Conservation (phyloP, 2,888 invertebrate genomes). For the Caenorhabditis wallacei region DNA sequence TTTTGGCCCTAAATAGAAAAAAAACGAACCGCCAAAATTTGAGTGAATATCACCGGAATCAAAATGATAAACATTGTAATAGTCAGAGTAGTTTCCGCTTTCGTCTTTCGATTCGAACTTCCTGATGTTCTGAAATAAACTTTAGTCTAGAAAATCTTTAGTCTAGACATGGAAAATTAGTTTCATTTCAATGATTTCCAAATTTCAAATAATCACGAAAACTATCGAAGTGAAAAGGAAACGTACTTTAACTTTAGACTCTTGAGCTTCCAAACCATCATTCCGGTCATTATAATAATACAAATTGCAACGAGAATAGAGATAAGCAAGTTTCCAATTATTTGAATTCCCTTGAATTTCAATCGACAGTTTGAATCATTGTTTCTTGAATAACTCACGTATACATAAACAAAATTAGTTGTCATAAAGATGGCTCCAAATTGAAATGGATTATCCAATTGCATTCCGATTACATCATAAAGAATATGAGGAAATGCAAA, state of each 20-base stretch:
- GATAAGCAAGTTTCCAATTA: constrained; percentile 21
- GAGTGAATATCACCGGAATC: constrained; percentile 19
- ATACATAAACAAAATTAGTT: constrained; percentile 15
- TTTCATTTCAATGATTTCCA: too few species aligned
- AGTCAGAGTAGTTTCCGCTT: constrained; percentile 45
- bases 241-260: constrained; percentile 19
- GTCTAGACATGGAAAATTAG: too few species aligned
- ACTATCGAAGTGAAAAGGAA: not conserved
- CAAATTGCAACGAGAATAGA: constrained; percentile 4
- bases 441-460: constrained; percentile 47
- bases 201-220: too few species aligned
- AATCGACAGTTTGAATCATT: not conserved
- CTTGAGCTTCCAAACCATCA: constrained; percentile 42
- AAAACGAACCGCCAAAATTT: constrained; percentile 16
- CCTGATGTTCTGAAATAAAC: not conserved
- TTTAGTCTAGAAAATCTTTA: not conserved
- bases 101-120: constrained; percentile 2
- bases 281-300: constrained; percentile 12
- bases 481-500: constrained; percentile 19
- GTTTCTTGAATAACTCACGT: constrained; percentile 8
- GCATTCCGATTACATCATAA: constrained; percentile 21
- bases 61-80: constrained; percentile 51
- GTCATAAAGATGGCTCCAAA: constrained; percentile 39
- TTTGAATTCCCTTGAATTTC: constrained; percentile 11
- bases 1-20: too few species aligned